phyloP scores from a whole-genome alignment of 2,888 invertebrate species.

The Drosophila recens region DNA sequence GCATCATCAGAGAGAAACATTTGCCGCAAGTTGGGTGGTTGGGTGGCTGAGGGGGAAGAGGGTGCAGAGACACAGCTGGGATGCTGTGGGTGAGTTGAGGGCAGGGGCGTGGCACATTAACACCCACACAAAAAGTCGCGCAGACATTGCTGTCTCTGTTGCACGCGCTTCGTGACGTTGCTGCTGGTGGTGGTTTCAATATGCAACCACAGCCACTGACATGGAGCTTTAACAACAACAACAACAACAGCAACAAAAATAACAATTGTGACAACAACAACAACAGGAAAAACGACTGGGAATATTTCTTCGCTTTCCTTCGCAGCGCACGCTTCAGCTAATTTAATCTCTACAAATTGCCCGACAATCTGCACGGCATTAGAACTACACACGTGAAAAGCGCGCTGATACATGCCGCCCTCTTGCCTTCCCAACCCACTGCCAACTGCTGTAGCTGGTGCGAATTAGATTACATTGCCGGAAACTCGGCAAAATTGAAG shows the following conservation, averaged over 20 bases:
- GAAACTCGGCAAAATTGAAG: constrained; percentile 31
- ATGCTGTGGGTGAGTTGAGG: constrained; percentile 42
- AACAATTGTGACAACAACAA: constrained; percentile 40
- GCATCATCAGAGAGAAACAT: constrained; percentile 57
- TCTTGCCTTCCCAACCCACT: not conserved
- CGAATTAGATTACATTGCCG: constrained; percentile 69
- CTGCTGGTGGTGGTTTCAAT: constrained; percentile 69
- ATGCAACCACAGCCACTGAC: constrained; percentile 69
- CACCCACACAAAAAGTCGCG: constrained; percentile 62
- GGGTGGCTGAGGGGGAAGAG: constrained; percentile 13
- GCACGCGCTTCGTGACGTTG: constrained; percentile 22
- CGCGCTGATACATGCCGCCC: constrained; percentile 33
- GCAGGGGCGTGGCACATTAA: constrained; percentile 70
- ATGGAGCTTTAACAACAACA: constrained; percentile 44
- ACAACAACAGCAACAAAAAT: constrained; percentile 31
- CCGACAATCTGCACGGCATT: constrained; percentile 84
- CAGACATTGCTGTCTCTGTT: constrained; percentile 51
- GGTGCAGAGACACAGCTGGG: constrained; percentile 31
- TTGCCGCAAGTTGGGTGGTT: constrained; percentile 33
- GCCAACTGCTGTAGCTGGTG: constrained; percentile 52
- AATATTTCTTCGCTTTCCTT: constrained; percentile 49
- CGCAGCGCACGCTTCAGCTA: constrained; percentile 80
- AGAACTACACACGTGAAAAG: constrained; percentile 75
- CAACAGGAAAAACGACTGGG: constrained; percentile 25
- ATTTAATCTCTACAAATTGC: constrained; percentile 85